These are phyloP conservation scores for Platycnemis pennipes DNA, from an alignment of 2,888 invertebrate species.

Conservation along the genomic window DNA sequence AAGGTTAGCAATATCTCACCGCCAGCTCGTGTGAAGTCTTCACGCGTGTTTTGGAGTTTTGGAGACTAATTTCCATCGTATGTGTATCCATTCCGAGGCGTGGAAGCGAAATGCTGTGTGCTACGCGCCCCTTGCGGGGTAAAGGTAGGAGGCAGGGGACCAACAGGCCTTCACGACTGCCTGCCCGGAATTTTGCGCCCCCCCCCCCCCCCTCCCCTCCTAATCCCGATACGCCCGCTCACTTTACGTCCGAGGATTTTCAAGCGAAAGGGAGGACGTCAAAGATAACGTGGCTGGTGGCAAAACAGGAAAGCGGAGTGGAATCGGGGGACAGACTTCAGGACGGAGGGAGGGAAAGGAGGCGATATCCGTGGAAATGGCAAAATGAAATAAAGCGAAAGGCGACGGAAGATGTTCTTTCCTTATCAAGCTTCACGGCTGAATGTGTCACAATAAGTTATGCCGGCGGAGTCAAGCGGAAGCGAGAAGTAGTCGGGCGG, in stretches of 20 bases:
- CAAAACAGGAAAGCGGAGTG: background rate
- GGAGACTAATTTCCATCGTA: too few relatives aligned
- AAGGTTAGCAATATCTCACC: too few relatives aligned
- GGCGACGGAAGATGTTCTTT: conserved; percentile 8
- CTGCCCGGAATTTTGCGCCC: background rate
- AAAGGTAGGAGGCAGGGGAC: background rate
- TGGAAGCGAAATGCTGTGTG: background rate
- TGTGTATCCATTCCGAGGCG: background rate
- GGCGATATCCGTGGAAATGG: background rate
- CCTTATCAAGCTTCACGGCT: conserved; percentile 58
- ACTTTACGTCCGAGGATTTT: background rate
- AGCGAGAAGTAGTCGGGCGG: background rate
- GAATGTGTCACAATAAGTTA: conserved; percentile 56
- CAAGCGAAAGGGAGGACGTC: background rate
- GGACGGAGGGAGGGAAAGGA: background rate
- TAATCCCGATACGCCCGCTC: background rate
- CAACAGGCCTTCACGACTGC: background rate
- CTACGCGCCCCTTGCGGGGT: background rate
- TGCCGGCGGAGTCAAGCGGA: conserved; percentile 24
- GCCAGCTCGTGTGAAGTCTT: too few relatives aligned
- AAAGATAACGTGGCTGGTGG: background rate
- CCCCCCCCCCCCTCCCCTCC: background rate
- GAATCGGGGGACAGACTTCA: background rate
- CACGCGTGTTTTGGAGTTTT: background rate
- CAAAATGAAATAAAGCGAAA: conserved; percentile 28